Evolutionary conservation across 2,797 vertebrate genomes (phyloP).

Genomic region (Leucoraja ocellata): DNA sequence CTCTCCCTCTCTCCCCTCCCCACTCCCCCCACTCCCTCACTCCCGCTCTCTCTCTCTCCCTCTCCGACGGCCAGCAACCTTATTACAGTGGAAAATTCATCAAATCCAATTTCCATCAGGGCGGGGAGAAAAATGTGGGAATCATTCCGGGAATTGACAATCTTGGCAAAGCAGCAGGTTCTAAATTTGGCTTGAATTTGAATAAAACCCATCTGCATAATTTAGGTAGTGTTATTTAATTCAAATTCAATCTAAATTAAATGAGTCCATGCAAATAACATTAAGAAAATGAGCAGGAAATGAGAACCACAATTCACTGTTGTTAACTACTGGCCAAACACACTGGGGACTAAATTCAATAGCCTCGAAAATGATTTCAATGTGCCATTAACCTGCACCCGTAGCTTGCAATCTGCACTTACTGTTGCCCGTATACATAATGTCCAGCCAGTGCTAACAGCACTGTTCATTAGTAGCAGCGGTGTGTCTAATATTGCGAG

Average conservation of each 20-base stretch:
- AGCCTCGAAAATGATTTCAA: too few relatives aligned
- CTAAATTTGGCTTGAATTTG: constrained; percentile 32
- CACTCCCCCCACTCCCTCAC: too few relatives aligned
- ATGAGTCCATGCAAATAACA: constrained; percentile 32
- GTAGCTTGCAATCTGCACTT: too few relatives aligned
- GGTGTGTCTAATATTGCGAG: too few relatives aligned
- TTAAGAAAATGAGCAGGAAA: constrained; percentile 38
- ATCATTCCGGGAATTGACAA: constrained; percentile 13
- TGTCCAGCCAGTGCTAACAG: too few relatives aligned
- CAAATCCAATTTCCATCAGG: neutral
- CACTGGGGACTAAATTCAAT: neutral
- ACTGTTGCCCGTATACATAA: too few relatives aligned
- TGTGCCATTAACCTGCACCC: too few relatives aligned
- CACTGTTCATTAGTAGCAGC: too few relatives aligned
- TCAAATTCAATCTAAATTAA: constrained; percentile 33
- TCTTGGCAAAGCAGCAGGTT: neutral
- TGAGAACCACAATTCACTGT: constrained; percentile 30
- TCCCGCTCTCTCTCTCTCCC: too few relatives aligned
- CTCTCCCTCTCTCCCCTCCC: too few relatives aligned
- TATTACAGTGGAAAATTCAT: neutral
- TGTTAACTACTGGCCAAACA: constrained; percentile 17
- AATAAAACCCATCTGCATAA: constrained; percentile 35
- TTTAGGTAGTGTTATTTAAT: constrained; percentile 33
- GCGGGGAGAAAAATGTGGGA: neutral
- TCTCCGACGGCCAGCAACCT: neutral